Evolutionary conservation across 2,113 vertebrate genomes (phyloP), one percentile per base, ranked within the genome.

Genomic region (Accipiter virgatus): DNA sequence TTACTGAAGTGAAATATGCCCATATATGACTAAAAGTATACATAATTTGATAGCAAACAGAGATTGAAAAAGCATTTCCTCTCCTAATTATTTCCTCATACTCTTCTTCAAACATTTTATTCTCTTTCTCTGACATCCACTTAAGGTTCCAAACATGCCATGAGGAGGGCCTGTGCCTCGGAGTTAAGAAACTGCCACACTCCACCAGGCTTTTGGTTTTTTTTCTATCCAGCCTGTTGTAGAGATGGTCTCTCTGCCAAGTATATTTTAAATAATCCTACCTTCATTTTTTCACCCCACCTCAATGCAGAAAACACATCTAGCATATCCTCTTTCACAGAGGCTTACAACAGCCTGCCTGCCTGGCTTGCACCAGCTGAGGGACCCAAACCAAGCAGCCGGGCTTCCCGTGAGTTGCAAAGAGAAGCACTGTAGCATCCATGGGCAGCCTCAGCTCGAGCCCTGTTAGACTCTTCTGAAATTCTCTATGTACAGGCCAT

Each of bases 391-490:
- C 17, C 1, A 11, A 45, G 72, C 22, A 16, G 42, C 40, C 7
- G 13, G 48, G 22, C 55, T 70, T 13, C 32, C 45, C 12, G 13
- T 3, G 62, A 12, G n/a, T 4, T 6, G 38, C 43, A 20, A 27
- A 9, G 62, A 40, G 52, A 48, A 25, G 68, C 29, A 16, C 15
- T 3, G 48, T 4, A 16, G 68, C 12, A 11, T 6, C 68, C 18
- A 0, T 2, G 31, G 2, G 5, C 26, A 18, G 50, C 1, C 45
- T 19, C 53, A 3, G 61, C 38, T 31, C 13, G 0, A 78, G 63
- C 72, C 52, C 62, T 5, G 8, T 4, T 2, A 4, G 40, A 17
- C 50, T 16, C 32, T 22, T 9, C 40, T 7, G 62, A 36, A 21
- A 16, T 19, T 42, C 72, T 7, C 65, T 10, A 2, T 1, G 18